Evolutionary conservation across 1,140 invertebrate species (phyloP).

Genomic region (Drepana arcuata): DNA sequence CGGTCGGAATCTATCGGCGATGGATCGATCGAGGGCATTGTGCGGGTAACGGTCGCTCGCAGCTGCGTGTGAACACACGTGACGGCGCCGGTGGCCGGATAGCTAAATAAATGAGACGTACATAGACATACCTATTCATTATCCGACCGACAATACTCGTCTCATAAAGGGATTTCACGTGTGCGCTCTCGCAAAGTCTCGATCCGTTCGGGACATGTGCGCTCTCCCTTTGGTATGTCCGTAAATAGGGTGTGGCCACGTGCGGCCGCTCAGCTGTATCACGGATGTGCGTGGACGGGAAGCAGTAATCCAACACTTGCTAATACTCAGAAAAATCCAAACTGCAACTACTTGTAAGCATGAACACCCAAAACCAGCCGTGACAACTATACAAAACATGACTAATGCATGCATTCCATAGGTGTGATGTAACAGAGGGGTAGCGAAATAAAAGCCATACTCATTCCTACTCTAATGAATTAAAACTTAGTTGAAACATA

Average conservation of each 20-base stretch:
- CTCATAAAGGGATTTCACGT: constrained; percentile 70
- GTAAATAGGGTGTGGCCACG: constrained; percentile 70
- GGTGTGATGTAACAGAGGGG: constrained; percentile 28
- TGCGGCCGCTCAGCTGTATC: constrained; percentile 64
- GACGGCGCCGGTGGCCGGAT: constrained; percentile 59
- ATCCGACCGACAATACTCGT: constrained; percentile 57
- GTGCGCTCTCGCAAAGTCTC: constrained; percentile 62
- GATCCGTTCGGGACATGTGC: constrained; percentile 67
- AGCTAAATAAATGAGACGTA: constrained; percentile 66
- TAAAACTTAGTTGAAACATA: constrained; percentile 55
- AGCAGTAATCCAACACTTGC: constrained; percentile 61
- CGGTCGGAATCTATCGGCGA: constrained; percentile 50
- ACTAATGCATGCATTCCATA: too few relatives aligned
- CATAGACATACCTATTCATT: constrained; percentile 55
- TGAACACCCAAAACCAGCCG: too few relatives aligned
- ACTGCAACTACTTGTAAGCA: constrained; percentile 2
- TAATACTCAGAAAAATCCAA: constrained; percentile 36
- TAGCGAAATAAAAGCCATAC: constrained; percentile 35
- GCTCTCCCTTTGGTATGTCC: constrained; percentile 62
- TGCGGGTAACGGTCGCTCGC: constrained; percentile 66
- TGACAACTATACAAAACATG: too few relatives aligned
- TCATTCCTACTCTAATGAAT: constrained; percentile 68
- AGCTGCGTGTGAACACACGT: constrained; percentile 62
- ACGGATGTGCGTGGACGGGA: constrained; percentile 63
- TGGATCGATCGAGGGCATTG: constrained; percentile 66